Evolutionary conservation across 2,888 invertebrate genomes (phyloP), one percentile per base, ranked within the genome.

Genomic region (Leptinotarsa haldemani): DNA sequence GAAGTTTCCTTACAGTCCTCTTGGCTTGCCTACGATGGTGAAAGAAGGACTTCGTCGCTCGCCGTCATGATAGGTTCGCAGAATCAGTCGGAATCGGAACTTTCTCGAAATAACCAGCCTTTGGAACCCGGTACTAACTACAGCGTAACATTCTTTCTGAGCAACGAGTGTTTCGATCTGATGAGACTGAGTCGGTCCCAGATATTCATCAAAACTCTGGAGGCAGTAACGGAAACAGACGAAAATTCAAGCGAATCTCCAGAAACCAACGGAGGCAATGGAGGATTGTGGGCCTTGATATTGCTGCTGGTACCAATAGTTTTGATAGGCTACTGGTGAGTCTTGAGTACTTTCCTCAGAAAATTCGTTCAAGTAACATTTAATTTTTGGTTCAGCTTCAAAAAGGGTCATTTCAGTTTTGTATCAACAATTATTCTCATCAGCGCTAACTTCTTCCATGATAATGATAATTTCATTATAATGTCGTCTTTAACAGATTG

Each of bases 51-150:
- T 18, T 25, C 46, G 9, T 46, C 69, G 0, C 12, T 48, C 0
- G n/a, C 4, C 18, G 70, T 72, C 48, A 25, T 4, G 16, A 74
- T 75, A 56, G 71, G 71, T 48, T 47, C 18, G n/a, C 77, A 69
- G 7, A 65, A 25, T 40, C 13, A 48, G 15, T 69, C 64, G 7
- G 9, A 16, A 4, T 2, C 56, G n/a, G 68, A 70, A 22, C 50
- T 73, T 50, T 40, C 40, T 40, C 40, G 40, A 40, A 9, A 70
- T 2, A 80, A 82, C 68, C 69, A 64, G 4, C 72, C 74, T 18
- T 73, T 82, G 16, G 53, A 76, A 22, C 58, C 73, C 30, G 77
- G 69, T n/a, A 78, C 67, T 7, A 74, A 71, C 47, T 78, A 80
- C 22, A 61, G 48, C n/a, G 56, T 80, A 3, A 20, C 53, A 3